Evolutionary conservation across 30 jellyfish, hydroid and myxozoan species (phyloP).

Genomic region (Catostylus mosaicus): DNA sequence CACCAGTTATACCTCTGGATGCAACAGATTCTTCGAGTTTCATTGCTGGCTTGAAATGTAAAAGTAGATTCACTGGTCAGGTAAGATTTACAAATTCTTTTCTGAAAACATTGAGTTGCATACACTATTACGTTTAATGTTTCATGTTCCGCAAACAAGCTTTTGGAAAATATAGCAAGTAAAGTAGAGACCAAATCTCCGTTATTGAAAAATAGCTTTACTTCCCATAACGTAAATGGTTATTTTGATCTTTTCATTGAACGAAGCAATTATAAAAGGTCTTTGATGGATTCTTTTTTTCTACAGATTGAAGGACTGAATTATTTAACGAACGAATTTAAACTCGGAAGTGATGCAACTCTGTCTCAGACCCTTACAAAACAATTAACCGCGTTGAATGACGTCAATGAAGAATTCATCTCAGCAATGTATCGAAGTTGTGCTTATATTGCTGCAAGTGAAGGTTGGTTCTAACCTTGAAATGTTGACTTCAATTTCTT

Average conservation of each 20-base stretch:
- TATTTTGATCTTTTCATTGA: no score
- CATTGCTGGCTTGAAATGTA: conserved; percentile 46
- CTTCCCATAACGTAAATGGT: no score
- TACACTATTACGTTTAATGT: not conserved
- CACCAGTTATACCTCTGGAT: not conserved
- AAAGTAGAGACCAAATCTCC: no score
- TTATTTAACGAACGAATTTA: not conserved
- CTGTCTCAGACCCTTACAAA: conserved; percentile 39
- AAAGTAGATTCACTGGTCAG: conserved; percentile 61
- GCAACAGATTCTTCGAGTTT: conserved; percentile 25
- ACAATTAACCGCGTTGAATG: conserved; percentile 13
- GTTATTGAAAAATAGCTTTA: no score
- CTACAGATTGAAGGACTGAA: conserved; percentile 39
- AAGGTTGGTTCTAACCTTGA: conserved; percentile 49
- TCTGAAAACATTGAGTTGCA: not conserved
- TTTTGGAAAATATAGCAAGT: no score
- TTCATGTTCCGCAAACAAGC: not conserved
- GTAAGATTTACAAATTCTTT: not conserved
- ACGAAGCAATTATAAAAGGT: no score
- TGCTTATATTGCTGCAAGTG: conserved; percentile 76
- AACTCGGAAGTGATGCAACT: conserved; percentile 3
- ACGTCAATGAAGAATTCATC: conserved; percentile 56
- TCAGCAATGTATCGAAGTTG: conserved; percentile 82
- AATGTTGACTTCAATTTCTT: not conserved
- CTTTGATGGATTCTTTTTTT: not conserved